Base-by-base conservation (phyloP, 2,113 vertebrate species). In the Lepus timidus region DNA sequence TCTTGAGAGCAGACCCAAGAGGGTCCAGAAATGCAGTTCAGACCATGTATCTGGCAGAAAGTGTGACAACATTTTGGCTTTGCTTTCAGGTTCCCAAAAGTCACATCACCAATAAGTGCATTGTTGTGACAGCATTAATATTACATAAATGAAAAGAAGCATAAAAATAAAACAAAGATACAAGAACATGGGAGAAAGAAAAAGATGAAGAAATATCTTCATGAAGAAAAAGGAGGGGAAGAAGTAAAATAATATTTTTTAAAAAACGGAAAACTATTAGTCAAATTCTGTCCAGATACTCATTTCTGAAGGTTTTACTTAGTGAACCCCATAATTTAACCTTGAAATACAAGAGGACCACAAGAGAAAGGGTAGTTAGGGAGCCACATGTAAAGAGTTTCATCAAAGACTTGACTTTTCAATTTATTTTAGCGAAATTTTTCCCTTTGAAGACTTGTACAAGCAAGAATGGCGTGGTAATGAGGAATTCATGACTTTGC, bases 1-100 rank as follows among this genome's bases (percentile, higher is more conserved):
- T 93, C 88, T 74, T 74, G 33, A 83, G 9, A 73, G 20, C 27
- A 39, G 33, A 6, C 61, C 58, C 62, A 90, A 17, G 73, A 70
- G 17, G 31, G 20, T 16, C 51, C 12, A 88, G 12, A 79, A 84
- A 71, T 19, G 19, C 11, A 73, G 51, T 82, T 61, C 6, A 74
- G 25, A 73, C 33, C 29, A 62, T 67, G 20, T 25, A 90, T 73
- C 12, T 78, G 10, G 7, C 25, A 79, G 14, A 78, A 82, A 88
- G 4, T 7, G 19, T 31, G 39, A 74, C 25, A 86, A 31, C 13
- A 31, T 65, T 81, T 81, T 20, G 19, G 3, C 52, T 85, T 85
- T 58, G 62, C 31, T 70, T 88, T 88, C 29, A 83, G 67, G 61
- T 74, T 74, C 20, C 49, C 19, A 85, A 93, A 90, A 81, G 51